Conservation (phyloP, 2,113 vertebrate genomes). For the Dolichotis patagonum region DNA sequence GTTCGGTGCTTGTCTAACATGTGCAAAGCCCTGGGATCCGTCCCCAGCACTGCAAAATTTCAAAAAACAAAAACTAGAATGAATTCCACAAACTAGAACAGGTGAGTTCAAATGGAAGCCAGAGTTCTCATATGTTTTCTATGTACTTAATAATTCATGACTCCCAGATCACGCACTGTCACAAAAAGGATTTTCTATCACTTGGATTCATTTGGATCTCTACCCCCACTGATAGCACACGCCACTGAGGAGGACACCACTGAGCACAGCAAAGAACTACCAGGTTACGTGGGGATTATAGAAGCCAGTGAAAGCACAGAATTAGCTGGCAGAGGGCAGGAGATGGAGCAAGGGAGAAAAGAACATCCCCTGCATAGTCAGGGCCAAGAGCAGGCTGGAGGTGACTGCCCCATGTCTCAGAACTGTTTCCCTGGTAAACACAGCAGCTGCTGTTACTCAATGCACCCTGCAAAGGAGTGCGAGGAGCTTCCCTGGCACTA, state of each 20-base stretch:
- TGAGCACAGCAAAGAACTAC: not conserved
- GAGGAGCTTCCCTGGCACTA: not conserved
- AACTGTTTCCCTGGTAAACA: not conserved
- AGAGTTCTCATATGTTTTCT: not conserved
- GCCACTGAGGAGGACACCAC: not conserved
- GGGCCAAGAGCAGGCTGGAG: not conserved
- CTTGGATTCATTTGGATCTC: not conserved
- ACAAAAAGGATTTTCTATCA: not conserved
- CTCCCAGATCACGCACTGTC: slow-evolving; percentile 18
- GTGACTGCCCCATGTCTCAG: not conserved
- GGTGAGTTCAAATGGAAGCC: not conserved
- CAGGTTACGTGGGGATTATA: not conserved
- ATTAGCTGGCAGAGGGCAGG: not conserved
- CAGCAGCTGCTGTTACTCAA: not conserved
- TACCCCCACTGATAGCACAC: not conserved
- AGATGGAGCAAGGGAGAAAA: not conserved
- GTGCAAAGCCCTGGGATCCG: not conserved
- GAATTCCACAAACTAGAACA: not conserved
- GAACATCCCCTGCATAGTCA: not conserved
- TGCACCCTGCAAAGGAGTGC: rapidly evolving
- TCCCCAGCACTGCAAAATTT: too few relatives aligned
- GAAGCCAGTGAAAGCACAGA: not conserved
- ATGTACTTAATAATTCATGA: slow-evolving; percentile 1
- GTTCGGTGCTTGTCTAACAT: not conserved
- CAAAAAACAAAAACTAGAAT: not conserved